These are phyloP conservation scores for Columba janthina DNA, from an alignment of 2,113 vertebrate genomes.

Conservation along the genomic window DNA sequence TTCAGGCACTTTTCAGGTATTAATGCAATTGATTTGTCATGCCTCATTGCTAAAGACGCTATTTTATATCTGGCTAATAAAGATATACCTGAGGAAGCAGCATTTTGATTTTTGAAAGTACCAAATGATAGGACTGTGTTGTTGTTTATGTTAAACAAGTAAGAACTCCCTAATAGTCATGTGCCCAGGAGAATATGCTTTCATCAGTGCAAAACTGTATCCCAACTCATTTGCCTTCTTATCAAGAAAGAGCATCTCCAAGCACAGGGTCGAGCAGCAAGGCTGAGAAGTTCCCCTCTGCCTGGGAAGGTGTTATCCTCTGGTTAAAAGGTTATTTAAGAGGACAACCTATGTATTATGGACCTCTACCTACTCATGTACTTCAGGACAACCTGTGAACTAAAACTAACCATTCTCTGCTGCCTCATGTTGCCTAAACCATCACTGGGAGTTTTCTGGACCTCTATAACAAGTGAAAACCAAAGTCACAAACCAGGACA, in stretches of 20 bases:
- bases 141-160: background rate
- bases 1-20: background rate
- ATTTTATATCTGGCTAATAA: background rate
- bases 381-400: background rate
- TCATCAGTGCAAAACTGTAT: background rate
- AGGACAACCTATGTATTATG: background rate
- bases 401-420: background rate
- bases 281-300: background rate
- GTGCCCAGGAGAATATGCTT: background rate
- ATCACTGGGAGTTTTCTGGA: background rate
- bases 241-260: background rate
- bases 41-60: background rate
- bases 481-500: background rate
- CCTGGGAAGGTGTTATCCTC: background rate
- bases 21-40: background rate
- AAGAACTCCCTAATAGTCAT: background rate
- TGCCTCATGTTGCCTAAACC: background rate
- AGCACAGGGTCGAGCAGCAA: background rate
- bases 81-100: background rate
- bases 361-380: background rate
- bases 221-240: fast-evolving
- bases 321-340: background rate
- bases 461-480: background rate
- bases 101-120: background rate
- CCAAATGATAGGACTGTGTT: background rate